Evolutionary conservation across 2,113 vertebrate species (phyloP), one percentile per base, ranked within the genome.

Genomic region (Erythrolamprus reginae): DNA sequence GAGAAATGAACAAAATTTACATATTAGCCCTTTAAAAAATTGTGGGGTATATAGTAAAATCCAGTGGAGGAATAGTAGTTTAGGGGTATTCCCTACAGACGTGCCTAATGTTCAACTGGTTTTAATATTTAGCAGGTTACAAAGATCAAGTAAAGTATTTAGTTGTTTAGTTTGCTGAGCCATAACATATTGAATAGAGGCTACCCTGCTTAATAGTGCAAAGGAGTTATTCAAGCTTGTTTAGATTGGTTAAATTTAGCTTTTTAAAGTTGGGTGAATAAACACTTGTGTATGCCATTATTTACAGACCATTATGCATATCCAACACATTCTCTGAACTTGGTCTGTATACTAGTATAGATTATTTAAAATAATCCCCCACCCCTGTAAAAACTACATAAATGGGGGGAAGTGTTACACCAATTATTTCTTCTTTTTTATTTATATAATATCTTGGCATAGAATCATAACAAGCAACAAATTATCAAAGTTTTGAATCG

Each of bases 81-180:
- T 28, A 28, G 3, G 86, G 5, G 5, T 33, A 38, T 33, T 3
- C 1, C 2, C 77, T 15, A 9, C 5, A 52, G 61, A 65, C 0
- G 21, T 53, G 47, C 24, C 0, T 0, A 47, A 53, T 90, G 47
- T 38, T 17, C 19, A 42, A 0, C 1, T 51, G 38, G 82, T 0
- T 12, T 33, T 5, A 6, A 4, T 50, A 56, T 77, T 92, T 85
- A 86, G 84, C n/a, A 26, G 38, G 13, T 26, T 23, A 33, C 6
- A 24, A 9, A 38, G 50, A 10, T 61, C 19, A 58, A 55, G n/a
- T 52, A 88, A 83, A 38, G 7, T 17, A 7, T 47, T 55, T 55
- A 55, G 61, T 0, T 87, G 38, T 65, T 65, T n/a, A n/a, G 61
- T 28, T 82, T 26, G 6, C 17, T 56, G 28, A 83, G 28, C 12